A percentile compares a stretch with the other conserved stretches of the same genome.
Evolutionary conservation across 1,140 invertebrate genomes (phyloP).

Genomic region (Chironomus tepperi): DNA sequence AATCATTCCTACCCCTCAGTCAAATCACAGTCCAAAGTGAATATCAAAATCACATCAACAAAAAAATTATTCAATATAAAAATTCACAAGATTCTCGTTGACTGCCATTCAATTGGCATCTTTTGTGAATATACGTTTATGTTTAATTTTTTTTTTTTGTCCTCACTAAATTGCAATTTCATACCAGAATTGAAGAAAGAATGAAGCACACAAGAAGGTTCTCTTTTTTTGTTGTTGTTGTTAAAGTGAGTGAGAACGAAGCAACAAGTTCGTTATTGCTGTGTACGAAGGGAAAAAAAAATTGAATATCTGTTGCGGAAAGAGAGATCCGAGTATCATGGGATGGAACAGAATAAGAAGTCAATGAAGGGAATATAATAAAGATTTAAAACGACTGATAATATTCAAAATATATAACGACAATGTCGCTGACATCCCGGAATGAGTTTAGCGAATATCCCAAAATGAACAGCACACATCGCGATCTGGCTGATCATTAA

Average conservation of each 20-base stretch:
- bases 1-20: too few relatives aligned
- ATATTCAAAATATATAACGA: conserved; percentile 9
- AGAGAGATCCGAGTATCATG: too few relatives aligned
- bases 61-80: too few relatives aligned
- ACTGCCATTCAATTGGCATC: neutral
- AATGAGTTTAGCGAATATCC: neutral
- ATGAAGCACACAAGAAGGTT: neutral
- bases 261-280: too few relatives aligned
- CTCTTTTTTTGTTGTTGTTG: neutral
- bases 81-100: neutral
- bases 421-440: neutral
- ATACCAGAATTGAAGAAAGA: neutral
- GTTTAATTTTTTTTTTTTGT: neutral
- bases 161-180: conserved; percentile 12
- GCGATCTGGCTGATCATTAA: neutral
- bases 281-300: too few relatives aligned
- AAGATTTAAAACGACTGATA: conserved; percentile 11
- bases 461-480: neutral
- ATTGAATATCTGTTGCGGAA: too few relatives aligned
- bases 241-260: neutral
- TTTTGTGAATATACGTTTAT: neutral
- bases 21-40: too few relatives aligned
- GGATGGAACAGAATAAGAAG: too few relatives aligned
- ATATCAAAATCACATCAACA: too few relatives aligned
- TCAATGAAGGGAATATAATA: neutral